Conservation (phyloP, 2,113 vertebrate species). For the Canis aureus region DNA sequence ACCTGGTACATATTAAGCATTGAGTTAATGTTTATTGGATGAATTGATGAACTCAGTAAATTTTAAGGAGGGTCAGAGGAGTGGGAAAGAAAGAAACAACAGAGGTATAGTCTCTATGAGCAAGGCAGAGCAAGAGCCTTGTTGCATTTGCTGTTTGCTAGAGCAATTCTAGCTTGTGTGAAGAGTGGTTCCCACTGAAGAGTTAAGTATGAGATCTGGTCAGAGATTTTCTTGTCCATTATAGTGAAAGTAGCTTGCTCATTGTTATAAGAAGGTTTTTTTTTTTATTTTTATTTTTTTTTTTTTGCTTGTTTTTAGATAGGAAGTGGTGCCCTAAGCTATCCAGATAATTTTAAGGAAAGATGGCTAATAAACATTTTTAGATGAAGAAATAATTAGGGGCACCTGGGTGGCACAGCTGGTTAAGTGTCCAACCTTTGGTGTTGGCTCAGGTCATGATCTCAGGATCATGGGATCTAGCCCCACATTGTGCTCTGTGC, state of each 20-base stretch:
- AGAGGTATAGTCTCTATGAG: neutral
- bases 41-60: neutral
- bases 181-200: neutral
- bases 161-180: neutral
- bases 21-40: neutral
- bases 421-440: neutral
- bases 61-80: neutral
- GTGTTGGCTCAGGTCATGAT: neutral
- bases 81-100: neutral
- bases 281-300: neutral
- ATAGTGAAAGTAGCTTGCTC: neutral
- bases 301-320: neutral
- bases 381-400: constrained; percentile 52
- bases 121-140: neutral
- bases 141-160: neutral
- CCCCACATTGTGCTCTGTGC: neutral
- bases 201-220: neutral
- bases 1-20: neutral
- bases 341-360: constrained; percentile 28
- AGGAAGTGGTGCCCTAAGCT: neutral
- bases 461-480: neutral
- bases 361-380: neutral
- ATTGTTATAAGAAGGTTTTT: neutral
- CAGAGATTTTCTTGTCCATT: neutral
- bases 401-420: neutral